Percentiles rank a stretch among this genome's conserved stretches.
Conservation (phyloP, 2,113 vertebrate genomes). For the Siniperca chuatsi region DNA sequence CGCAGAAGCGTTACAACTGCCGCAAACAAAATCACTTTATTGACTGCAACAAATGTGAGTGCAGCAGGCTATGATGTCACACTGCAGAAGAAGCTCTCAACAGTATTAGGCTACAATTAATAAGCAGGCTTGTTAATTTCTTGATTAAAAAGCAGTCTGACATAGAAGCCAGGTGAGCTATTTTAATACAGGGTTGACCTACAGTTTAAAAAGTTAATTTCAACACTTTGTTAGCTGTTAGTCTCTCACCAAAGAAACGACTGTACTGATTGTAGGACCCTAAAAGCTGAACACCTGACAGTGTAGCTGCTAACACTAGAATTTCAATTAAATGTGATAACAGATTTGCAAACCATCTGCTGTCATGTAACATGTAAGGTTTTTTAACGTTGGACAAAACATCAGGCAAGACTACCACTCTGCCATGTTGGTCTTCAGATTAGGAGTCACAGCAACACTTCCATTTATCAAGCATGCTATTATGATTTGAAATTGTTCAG, state of each 20-base stretch:
- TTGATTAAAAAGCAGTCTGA: constrained; percentile 13
- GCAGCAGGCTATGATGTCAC: neutral
- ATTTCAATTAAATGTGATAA: neutral
- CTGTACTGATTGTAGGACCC: neutral
- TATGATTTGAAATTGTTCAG: neutral
- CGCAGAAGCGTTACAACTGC: neutral
- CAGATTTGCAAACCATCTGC: constrained; percentile 2
- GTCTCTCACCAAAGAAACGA: neutral
- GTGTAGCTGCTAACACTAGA: neutral
- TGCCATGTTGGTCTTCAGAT: neutral
- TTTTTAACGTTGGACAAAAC: constrained; percentile 9
- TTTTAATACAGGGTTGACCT: neutral
- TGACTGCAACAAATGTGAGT: constrained; percentile 6
- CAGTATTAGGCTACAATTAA: neutral
- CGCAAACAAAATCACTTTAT: constrained; percentile 7
- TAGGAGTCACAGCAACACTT: no score
- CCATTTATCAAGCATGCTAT: neutral
- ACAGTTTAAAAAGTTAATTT: neutral
- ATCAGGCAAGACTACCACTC: neutral
- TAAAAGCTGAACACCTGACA: neutral
- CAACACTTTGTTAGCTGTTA: neutral
- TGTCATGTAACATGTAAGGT: neutral
- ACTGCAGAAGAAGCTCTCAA: neutral
- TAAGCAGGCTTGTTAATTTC: constrained; percentile 20
- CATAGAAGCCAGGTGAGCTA: neutral